Evolutionary conservation across 2,888 invertebrate species (phyloP).

Genomic region (Nymphalis polychloros): DNA sequence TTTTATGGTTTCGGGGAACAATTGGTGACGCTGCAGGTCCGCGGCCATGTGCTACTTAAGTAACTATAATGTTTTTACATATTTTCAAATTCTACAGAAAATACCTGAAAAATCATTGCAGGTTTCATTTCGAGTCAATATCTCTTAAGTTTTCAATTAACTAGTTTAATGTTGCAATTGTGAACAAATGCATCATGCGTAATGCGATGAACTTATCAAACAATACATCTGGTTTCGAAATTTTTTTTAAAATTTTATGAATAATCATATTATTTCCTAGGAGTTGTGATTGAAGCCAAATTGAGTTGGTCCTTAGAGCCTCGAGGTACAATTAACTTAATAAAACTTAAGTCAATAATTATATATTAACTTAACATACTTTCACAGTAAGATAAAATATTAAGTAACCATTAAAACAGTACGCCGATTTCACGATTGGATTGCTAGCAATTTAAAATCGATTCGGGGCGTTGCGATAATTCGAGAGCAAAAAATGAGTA

Average conservation of each 20-base stretch:
- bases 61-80: neutral
- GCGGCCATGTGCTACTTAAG: slow-evolving; percentile 14
- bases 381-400: neutral
- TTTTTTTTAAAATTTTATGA: no score
- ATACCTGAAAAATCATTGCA: no score
- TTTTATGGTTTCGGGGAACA: slow-evolving; percentile 19
- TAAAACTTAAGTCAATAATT: neutral
- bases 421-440: slow-evolving; percentile 15
- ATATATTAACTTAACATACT: slow-evolving; percentile 3
- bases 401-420: slow-evolving; percentile 13
- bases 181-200: no score
- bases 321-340: no score
- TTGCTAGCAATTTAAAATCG: slow-evolving; percentile 38
- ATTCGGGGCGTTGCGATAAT: slow-evolving; percentile 34
- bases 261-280: no score
- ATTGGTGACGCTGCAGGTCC: slow-evolving; percentile 13
- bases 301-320: neutral
- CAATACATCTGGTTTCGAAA: no score
- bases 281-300: no score
- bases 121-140: no score
- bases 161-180: no score
- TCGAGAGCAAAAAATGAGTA: slow-evolving; percentile 23
- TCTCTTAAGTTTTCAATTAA: no score
- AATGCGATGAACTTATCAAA: no score
- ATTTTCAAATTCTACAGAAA: no score